Evolutionary conservation across 2,888 invertebrate species (phyloP).

Genomic region (Brenthis ino): DNA sequence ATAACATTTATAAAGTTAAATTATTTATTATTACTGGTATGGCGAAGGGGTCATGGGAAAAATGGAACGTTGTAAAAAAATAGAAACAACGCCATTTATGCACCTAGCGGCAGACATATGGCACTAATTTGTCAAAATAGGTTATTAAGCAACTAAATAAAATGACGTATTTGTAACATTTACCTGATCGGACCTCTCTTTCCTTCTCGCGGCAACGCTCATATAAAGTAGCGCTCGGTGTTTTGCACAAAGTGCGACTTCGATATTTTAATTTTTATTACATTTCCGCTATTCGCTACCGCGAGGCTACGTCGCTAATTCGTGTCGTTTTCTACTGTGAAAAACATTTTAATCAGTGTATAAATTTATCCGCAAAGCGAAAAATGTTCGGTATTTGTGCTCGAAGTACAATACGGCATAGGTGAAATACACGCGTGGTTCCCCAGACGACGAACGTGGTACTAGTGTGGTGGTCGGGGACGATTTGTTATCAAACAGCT

Average conservation of each 20-base stretch:
- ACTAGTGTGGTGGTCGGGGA: constrained; percentile 42
- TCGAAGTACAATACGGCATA: constrained; percentile 54
- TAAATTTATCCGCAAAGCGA: constrained; percentile 40
- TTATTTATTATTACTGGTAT: too few species aligned
- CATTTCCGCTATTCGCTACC: constrained; percentile 47
- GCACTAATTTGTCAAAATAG: constrained; percentile 81
- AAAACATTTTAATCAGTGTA: constrained; percentile 43
- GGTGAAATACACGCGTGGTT: constrained; percentile 59
- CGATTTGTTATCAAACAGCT: constrained; percentile 72
- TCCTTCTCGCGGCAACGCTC: constrained; percentile 41
- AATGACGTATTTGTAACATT: constrained; percentile 42
- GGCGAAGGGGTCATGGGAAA: constrained; percentile 16
- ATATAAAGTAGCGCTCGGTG: constrained; percentile 40
- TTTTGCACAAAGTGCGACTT: constrained; percentile 52
- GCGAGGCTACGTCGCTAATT: constrained; percentile 75
- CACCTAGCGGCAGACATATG: constrained; percentile 70
- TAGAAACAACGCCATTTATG: constrained; percentile 55
- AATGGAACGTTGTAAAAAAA: constrained; percentile 55
- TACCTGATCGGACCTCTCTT: constrained; percentile 53
- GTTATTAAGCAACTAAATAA: constrained; percentile 59
- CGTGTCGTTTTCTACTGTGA: constrained; percentile 61
- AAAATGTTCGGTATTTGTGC: constrained; percentile 62
- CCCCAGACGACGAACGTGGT: constrained; percentile 46
- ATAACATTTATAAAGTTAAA: too few species aligned
- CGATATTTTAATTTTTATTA: constrained; percentile 39